Evolutionary conservation across 2,888 invertebrate species (phyloP).

Genomic region (Antheraea yamamai): DNA sequence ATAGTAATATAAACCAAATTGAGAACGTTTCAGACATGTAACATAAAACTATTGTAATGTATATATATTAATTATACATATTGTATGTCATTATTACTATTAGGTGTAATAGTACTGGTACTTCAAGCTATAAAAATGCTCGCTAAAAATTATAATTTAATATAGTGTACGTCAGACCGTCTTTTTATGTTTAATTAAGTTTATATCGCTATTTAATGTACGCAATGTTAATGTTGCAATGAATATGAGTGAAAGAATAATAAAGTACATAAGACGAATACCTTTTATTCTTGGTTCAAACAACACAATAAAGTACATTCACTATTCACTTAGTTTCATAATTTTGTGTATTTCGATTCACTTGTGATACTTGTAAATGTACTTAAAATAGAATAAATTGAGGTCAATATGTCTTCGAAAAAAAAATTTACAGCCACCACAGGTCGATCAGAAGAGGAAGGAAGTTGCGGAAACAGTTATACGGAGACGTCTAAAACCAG

Average conservation of each 20-base stretch:
- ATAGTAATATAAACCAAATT: conserved; percentile 11
- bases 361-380: conserved; percentile 39
- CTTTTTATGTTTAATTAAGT: background rate
- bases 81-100: background rate
- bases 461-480: conserved; percentile 62
- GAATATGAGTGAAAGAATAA: background rate
- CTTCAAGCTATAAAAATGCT: background rate
- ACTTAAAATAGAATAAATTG: conserved; percentile 39
- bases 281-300: conserved; percentile 59
- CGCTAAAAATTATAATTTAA: background rate
- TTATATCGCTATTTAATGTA: conserved; percentile 5
- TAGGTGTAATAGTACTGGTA: background rate
- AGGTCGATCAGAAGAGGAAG: conserved; percentile 70
- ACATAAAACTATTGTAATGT: background rate
- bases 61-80: background rate
- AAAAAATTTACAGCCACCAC: conserved; percentile 64
- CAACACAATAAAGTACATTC: conserved; percentile 58
- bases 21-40: background rate
- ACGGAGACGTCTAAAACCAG: conserved; percentile 73
- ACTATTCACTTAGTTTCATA: conserved; percentile 27
- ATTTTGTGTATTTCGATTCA: background rate
- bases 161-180: background rate
- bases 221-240: background rate
- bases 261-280: background rate
- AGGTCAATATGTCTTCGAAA: conserved; percentile 37